Evolutionary conservation across 2,797 vertebrate genomes (phyloP).

Genomic region (Tangara arthus): DNA sequence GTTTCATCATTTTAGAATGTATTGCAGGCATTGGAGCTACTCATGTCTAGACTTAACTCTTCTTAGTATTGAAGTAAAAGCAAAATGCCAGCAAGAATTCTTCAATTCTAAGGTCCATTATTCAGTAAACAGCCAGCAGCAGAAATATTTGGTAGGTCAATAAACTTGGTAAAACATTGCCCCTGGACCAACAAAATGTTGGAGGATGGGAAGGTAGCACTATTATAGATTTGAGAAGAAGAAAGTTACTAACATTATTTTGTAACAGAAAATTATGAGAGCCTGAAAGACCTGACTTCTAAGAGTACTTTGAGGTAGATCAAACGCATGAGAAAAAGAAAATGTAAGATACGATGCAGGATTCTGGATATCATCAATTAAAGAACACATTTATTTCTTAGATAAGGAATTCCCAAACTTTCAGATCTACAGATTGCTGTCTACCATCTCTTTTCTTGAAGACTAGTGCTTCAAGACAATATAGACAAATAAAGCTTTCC

Average conservation of each 20-base stretch:
- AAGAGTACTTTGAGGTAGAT: neutral
- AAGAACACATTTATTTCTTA: neutral
- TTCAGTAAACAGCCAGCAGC: neutral
- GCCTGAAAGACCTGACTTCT: neutral
- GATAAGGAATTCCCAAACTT: neutral
- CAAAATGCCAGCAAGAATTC: neutral
- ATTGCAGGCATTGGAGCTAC: neutral
- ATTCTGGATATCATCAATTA: neutral
- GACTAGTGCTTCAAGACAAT: too few species aligned
- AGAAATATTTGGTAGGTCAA: neutral
- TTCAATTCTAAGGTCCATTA: neutral
- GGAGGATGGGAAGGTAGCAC: rapidly evolving
- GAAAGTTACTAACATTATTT: neutral
- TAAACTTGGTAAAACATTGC: neutral
- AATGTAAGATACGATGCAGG: neutral
- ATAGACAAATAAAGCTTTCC: neutral
- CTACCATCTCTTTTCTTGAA: neutral
- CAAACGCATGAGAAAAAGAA: neutral
- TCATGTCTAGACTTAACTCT: neutral
- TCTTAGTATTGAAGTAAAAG: neutral
- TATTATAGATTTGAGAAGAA: neutral
- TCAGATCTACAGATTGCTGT: neutral
- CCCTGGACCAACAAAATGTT: neutral
- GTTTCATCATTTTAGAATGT: neutral
- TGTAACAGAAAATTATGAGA: neutral